These are phyloP conservation scores for Rhinoderma darwinii DNA, from an alignment of 2,113 vertebrate species.

Conservation along the genomic window DNA sequence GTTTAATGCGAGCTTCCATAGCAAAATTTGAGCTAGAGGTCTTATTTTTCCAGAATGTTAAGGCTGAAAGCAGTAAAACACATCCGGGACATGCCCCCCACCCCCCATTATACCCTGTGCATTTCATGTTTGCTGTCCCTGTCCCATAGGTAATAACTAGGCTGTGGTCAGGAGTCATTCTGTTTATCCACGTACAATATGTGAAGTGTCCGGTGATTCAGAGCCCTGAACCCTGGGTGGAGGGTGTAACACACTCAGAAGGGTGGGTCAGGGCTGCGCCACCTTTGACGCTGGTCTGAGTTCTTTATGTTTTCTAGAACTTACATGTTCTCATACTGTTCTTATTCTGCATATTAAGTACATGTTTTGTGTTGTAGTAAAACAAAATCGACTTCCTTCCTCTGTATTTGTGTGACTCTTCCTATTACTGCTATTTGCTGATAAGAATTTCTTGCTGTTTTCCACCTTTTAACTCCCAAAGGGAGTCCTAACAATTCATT, in stretches of 20 bases:
- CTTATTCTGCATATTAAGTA: slow-evolving; percentile 17
- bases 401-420: slow-evolving; percentile 45
- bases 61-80: slow-evolving; percentile 18
- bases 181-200: background rate
- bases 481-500: slow-evolving; percentile 6
- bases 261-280: slow-evolving; percentile 37
- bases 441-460: slow-evolving; percentile 16
- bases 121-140: background rate
- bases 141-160: background rate
- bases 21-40: background rate
- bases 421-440: slow-evolving; percentile 44
- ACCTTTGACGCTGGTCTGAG: slow-evolving; percentile 36
- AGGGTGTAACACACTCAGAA: slow-evolving; percentile 18
- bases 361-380: slow-evolving; percentile 41
- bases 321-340: background rate
- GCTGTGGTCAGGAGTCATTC: slow-evolving; percentile 7
- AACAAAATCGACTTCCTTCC: slow-evolving; percentile 50
- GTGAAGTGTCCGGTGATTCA: slow-evolving; percentile 42
- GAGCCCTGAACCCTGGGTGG: slow-evolving; percentile 32
- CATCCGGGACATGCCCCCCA: background rate
- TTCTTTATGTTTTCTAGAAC: slow-evolving; percentile 14
- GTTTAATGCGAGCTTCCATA: background rate
- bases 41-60: background rate
- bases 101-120: background rate
- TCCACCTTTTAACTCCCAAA: slow-evolving; percentile 17